Conservation (phyloP, 1,140 invertebrate genomes). For the Lucilia sericata region DNA sequence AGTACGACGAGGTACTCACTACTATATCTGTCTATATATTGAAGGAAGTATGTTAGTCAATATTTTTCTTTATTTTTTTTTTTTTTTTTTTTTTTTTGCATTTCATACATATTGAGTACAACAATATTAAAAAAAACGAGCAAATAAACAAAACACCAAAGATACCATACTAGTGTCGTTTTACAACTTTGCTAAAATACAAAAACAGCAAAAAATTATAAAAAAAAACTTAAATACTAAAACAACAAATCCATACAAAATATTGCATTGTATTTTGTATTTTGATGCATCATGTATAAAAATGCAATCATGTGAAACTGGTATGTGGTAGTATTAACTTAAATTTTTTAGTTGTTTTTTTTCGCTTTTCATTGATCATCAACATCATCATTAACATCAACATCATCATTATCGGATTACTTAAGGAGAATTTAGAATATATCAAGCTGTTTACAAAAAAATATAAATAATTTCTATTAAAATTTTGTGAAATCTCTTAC, state of each 20-base stretch:
- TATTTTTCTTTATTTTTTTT: not conserved
- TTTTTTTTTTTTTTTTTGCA: too few species aligned
- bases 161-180: slow-evolving; percentile 5
- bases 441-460: too few species aligned
- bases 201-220: not conserved
- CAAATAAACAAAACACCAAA: not conserved
- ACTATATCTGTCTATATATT: not conserved
- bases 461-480: too few species aligned
- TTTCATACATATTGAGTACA: not conserved
- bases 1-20: too few species aligned
- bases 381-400: not conserved
- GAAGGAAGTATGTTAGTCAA: not conserved
- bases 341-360: too few species aligned
- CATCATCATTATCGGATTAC: not conserved
- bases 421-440: not conserved
- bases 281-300: not conserved
- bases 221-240: not conserved
- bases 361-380: not conserved
- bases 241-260: not conserved
- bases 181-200: not conserved
- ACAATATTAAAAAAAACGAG: not conserved
- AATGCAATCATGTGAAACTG: not conserved
- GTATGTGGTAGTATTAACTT: not conserved
- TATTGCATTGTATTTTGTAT: not conserved
- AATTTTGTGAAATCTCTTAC: too few species aligned